Conservation (phyloP, 2,888 invertebrate genomes). For the Horisme vitalbata region DNA sequence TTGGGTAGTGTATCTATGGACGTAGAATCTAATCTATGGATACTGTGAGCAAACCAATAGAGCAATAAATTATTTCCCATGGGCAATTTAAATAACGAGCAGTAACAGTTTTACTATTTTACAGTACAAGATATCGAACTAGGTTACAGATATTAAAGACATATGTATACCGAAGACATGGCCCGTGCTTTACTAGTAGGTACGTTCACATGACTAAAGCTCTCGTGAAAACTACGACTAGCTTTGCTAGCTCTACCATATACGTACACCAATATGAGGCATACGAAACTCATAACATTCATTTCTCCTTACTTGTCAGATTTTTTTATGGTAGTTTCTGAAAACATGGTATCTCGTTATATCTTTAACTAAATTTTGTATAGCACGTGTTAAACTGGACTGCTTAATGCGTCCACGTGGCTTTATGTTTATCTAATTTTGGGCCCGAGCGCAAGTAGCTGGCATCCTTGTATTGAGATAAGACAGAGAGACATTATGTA, state of each 20-base stretch:
- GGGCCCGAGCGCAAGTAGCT: neutral
- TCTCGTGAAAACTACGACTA: constrained; percentile 6
- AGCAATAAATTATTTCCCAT: constrained; percentile 21
- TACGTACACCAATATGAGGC: neutral
- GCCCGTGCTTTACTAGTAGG: constrained; percentile 18
- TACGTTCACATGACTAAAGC: constrained; percentile 6
- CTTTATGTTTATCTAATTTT: neutral
- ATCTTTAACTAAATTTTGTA: too few species aligned
- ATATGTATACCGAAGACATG: constrained; percentile 4
- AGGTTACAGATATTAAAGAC: constrained; percentile 19
- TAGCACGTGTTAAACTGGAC: neutral
- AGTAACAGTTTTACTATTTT: constrained; percentile 16
- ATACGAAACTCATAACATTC: too few species aligned
- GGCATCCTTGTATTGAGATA: constrained; percentile 4
- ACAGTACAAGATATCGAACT: constrained; percentile 23
- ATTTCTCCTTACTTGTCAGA: too few species aligned
- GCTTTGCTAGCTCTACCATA: constrained; percentile 3
- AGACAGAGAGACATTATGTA: constrained; percentile 9
- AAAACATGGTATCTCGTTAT: too few species aligned
- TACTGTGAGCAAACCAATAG: constrained; percentile 13
- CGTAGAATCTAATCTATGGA: constrained; percentile 19
- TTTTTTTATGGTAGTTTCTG: too few species aligned
- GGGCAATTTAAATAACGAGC: constrained; percentile 7
- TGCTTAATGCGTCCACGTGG: neutral
- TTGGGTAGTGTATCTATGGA: constrained; percentile 25